phyloP scores from a whole-genome alignment of 2,888 invertebrate genomes.

The Dendrolimus houi region DNA sequence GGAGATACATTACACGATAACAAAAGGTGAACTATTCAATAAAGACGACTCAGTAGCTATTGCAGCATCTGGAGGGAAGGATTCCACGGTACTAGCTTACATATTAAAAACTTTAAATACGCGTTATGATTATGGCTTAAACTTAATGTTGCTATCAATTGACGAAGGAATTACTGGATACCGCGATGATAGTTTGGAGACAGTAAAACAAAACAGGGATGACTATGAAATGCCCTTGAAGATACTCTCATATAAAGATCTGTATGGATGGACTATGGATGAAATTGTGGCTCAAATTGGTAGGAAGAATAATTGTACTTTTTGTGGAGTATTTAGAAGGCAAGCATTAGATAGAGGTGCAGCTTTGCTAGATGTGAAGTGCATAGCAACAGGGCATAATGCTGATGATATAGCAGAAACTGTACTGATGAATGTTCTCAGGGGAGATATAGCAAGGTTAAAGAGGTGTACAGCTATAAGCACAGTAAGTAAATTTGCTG shows the following conservation, averaged over 20 bases:
- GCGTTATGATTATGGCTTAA: conserved; percentile 91
- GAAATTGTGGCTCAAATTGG: conserved; percentile 92
- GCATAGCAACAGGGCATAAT: conserved; percentile 97
- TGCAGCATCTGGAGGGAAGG: conserved; percentile 96
- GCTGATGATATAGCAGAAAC: conserved; percentile 99
- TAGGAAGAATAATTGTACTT: conserved; percentile 97
- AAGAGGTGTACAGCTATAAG: conserved; percentile 93
- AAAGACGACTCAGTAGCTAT: conserved; percentile 92
- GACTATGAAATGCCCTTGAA: conserved; percentile 96
- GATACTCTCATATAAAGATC: conserved; percentile 96
- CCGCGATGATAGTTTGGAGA: conserved; percentile 96
- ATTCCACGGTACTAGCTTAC: conserved; percentile 98
- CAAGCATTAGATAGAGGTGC: conserved; percentile 98
- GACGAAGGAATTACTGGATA: conserved; percentile 99
- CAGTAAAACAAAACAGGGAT: conserved; percentile 94
- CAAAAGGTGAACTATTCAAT: conserved; percentile 86
- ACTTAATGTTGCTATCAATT: conserved; percentile 94
- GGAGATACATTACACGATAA: conserved; percentile 95
- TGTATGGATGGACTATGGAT: conserved; percentile 99
- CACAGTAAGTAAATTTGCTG: conserved; percentile 78
- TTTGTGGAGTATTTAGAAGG: conserved; percentile 95
- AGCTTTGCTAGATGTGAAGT: conserved; percentile 88
- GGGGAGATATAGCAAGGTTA: conserved; percentile 96
- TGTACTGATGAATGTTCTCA: conserved; percentile 96
- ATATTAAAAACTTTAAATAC: conserved; percentile 94